Percentiles rank a stretch among this genome's conserved stretches.
Conservation (phyloP, 2,888 invertebrate genomes). For the Caenorhabditis doughertyi region DNA sequence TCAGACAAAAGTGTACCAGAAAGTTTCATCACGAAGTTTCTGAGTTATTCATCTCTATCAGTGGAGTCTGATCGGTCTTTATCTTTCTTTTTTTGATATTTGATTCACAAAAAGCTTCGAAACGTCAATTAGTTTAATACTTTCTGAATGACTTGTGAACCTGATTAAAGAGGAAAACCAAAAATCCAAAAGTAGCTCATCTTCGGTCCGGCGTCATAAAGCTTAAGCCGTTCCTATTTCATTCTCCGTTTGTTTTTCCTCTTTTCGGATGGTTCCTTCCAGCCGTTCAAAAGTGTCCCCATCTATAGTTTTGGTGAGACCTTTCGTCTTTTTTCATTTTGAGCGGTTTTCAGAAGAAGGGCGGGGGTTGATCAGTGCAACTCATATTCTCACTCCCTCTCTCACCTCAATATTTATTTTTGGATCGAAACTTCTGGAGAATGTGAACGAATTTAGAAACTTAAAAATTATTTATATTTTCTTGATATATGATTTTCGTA, state of each 20-base stretch:
- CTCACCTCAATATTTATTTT: constrained; percentile 25
- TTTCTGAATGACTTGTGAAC: not conserved
- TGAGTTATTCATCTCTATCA: no score
- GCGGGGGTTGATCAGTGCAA: constrained; percentile 32
- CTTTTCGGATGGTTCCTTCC: not conserved
- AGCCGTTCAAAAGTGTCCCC: constrained; percentile 18
- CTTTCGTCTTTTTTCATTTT: constrained; percentile 15
- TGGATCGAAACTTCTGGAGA: constrained; percentile 23
- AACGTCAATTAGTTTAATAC: not conserved
- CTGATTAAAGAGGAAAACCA: constrained; percentile 26
- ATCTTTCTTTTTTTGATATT: no score
- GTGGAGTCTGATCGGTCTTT: no score
- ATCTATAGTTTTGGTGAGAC: constrained; percentile 11
- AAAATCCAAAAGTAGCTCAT: constrained; percentile 9
- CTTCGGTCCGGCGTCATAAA: constrained; percentile 18
- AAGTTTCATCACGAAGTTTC: no score
- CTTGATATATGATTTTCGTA: not conserved
- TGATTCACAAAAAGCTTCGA: no score
- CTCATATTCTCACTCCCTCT: not conserved
- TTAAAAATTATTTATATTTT: constrained; percentile 4
- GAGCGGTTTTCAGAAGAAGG: constrained; percentile 7
- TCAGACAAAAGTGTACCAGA: no score
- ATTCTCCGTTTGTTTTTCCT: constrained; percentile 33
- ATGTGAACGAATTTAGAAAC: constrained; percentile 25
- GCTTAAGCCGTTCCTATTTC: constrained; percentile 22